Evolutionary conservation across 1,140 invertebrate species (phyloP), one percentile per base, ranked within the genome.

Genomic region (Lysiphlebus fabarum): DNA sequence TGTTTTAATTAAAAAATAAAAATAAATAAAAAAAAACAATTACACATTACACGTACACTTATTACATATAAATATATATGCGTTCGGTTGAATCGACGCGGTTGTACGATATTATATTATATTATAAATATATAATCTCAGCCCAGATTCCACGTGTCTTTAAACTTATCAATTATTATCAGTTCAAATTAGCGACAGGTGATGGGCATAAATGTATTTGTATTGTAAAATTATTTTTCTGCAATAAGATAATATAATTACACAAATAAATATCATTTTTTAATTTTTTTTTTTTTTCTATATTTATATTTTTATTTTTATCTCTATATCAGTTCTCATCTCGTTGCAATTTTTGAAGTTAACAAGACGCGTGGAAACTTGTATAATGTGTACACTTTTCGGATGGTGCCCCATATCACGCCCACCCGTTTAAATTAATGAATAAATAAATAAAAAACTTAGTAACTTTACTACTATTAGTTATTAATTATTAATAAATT

Each of bases 321-420:
- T 42, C 33, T 38, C 6, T 50, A n/a, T 50, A 33, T n/a, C 12
- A 37, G 6, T 37, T 36, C 33, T 12, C 14, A 36, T n/a, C 48
- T n/a, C 48, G 48, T 50, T 50, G 33, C 26, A n/a, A 58, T 41
- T 55, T 33, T 53, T 61, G 61, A 58, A 50, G 58, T 55, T 54
- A 67, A 64, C 59, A 65, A 65, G 68, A 69, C 70, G 68, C 72
- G 75, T 74, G 73, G 66, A 75, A 73, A 51, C 49, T 51, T 70
- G 71, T 75, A 59, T 59, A 72, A 17, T 17, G 17, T 69, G 71
- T 75, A 62, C 61, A 65, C 65, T 63, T n/a, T 17, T 17, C 65
- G 64, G 67, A 67, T 58, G 62, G 64, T 65, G 61, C 66, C 69
- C 66, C 70, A 71, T 70, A 74, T 72, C 74, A 72, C 65, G 65